phyloP scores from a whole-genome alignment of 2,113 vertebrate genomes.

The Pelodiscus sinensis region DNA sequence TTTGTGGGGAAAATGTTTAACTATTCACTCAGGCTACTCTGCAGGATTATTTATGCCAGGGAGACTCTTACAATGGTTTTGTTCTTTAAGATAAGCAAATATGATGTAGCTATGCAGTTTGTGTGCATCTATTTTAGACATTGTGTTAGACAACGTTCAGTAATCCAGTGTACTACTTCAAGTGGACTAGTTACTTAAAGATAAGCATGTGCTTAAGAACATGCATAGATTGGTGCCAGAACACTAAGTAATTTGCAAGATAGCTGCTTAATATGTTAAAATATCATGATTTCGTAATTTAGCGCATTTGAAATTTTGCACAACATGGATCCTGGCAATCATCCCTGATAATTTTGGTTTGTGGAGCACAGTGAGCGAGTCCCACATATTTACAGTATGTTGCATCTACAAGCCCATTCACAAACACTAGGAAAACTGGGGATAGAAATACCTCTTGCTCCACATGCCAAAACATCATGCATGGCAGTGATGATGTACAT shows the following conservation, averaged over 20 bases:
- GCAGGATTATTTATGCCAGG: neutral
- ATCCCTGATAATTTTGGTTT: neutral
- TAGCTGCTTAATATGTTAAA: neutral
- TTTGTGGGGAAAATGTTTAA: neutral
- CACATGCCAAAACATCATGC: neutral
- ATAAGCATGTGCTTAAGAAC: neutral
- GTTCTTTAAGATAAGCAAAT: neutral
- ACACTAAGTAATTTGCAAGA: neutral
- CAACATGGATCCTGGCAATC: neutral
- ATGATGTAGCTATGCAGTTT: neutral
- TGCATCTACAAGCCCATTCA: neutral
- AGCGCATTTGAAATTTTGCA: neutral
- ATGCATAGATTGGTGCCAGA: neutral
- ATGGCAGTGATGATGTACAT: neutral
- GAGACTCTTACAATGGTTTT: neutral
- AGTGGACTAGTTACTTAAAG: neutral
- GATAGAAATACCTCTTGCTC: neutral
- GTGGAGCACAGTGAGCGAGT: neutral
- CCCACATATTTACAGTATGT: neutral
- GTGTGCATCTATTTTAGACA: neutral
- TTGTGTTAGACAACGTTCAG: neutral
- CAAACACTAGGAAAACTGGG: neutral
- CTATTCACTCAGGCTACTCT: neutral
- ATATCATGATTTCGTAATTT: neutral
- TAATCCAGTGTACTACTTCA: neutral